phyloP scores from a whole-genome alignment of 2,113 vertebrate genomes.

The Erinaceus europaeus region DNA sequence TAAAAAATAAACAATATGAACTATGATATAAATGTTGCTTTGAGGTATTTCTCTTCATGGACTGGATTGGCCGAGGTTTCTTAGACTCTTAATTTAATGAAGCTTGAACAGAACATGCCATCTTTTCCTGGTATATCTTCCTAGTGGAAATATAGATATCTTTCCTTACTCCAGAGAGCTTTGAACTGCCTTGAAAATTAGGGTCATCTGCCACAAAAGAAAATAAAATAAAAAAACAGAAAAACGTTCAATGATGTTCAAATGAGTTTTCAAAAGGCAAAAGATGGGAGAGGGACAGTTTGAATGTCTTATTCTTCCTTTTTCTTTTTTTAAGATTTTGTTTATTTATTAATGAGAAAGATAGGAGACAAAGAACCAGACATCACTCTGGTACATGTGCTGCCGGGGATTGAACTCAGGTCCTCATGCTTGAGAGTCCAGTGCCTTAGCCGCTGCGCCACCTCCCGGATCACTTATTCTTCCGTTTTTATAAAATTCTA shows the following conservation, averaged over 20 bases:
- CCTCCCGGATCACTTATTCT: too few relatives aligned
- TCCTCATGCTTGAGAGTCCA: too few relatives aligned
- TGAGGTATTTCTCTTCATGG: constrained; percentile 48
- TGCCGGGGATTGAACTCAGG: too few relatives aligned
- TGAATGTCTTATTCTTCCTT: constrained; percentile 17
- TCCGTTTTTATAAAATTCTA: constrained; percentile 34
- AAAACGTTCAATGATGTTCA: constrained; percentile 52
- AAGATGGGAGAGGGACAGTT: constrained; percentile 1
- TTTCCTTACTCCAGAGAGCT: constrained; percentile 61
- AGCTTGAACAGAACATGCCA: constrained; percentile 38
- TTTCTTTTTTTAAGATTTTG: too few relatives aligned
- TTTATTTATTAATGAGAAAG: too few relatives aligned
- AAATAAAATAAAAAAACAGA: too few relatives aligned
- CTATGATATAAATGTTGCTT: constrained; percentile 52
- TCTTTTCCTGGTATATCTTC: constrained; percentile 59
- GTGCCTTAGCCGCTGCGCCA: too few relatives aligned
- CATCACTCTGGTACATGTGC: too few relatives aligned
- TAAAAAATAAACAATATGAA: constrained; percentile 42
- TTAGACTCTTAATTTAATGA: constrained; percentile 46
- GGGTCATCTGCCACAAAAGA: constrained; percentile 57
- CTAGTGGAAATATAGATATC: constrained; percentile 43
- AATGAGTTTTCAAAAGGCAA: constrained; percentile 44
- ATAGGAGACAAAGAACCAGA: too few relatives aligned
- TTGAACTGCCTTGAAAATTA: constrained; percentile 62
- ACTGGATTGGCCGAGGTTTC: constrained; percentile 29